Percentiles rank a stretch among this genome's conserved stretches.
Conservation (phyloP, 92 coral and sea anemone species). For the Diadumene lineata region DNA sequence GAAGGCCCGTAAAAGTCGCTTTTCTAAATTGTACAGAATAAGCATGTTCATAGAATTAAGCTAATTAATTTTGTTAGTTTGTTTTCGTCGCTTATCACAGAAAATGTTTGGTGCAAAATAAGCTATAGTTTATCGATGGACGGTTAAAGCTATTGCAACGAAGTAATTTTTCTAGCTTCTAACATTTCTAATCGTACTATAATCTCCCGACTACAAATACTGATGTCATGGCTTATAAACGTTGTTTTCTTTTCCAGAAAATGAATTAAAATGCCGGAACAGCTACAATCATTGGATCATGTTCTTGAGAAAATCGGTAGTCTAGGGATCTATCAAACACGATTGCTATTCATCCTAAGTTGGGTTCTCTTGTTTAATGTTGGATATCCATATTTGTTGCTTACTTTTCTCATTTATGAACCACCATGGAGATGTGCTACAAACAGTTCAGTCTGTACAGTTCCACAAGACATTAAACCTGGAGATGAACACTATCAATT, state of each 20-base stretch:
- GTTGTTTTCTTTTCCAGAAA: neutral
- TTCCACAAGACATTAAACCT: conserved; percentile 35
- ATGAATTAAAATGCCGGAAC: conserved; percentile 20
- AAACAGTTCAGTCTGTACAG: conserved; percentile 62
- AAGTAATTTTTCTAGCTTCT: no score
- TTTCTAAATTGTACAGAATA: no score
- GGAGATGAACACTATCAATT: conserved; percentile 58
- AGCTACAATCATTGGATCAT: conserved; percentile 50
- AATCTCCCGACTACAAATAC: no score
- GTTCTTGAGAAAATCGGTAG: conserved; percentile 68
- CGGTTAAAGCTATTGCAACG: no score
- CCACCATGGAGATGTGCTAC: conserved; percentile 80
- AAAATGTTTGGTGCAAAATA: no score
- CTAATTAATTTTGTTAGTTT: no score
- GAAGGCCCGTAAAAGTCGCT: no score
- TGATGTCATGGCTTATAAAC: no score
- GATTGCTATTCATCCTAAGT: conserved; percentile 52
- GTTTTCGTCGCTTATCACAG: no score
- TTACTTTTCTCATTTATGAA: conserved; percentile 72
- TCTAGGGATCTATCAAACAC: conserved; percentile 64
- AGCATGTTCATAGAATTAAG: no score
- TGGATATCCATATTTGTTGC: conserved; percentile 70
- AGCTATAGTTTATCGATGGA: no score
- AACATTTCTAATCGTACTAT: no score
- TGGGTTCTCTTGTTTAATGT: conserved; percentile 44